These are phyloP conservation scores for Premnoplex brunnescens DNA, from an alignment of 2,797 vertebrate species.

Conservation along the genomic window DNA sequence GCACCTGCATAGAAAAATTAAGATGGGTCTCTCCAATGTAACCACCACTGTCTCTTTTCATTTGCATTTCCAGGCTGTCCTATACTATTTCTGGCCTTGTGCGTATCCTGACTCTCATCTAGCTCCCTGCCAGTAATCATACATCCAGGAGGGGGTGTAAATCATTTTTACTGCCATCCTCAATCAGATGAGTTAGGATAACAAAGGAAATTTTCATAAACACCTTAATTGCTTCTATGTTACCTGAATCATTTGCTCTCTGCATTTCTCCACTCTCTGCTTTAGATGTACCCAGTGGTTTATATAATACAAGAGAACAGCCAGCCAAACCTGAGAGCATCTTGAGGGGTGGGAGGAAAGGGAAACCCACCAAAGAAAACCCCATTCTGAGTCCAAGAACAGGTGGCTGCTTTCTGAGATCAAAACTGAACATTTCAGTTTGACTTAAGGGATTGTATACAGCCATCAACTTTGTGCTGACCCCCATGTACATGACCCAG, in stretches of 20 bases:
- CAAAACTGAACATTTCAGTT: neutral
- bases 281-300: neutral
- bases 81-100: neutral
- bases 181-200: neutral
- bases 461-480: neutral
- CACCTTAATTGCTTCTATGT: neutral
- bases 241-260: neutral
- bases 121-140: neutral
- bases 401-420: neutral
- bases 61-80: neutral
- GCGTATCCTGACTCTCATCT: neutral
- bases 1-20: neutral
- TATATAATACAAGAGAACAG: neutral
- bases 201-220: neutral
- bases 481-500: fast-evolving
- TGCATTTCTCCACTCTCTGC: neutral
- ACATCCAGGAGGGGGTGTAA: neutral
- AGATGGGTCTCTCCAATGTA: neutral
- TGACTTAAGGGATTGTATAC: neutral
- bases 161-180: neutral
- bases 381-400: neutral
- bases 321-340: neutral
- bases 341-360: neutral
- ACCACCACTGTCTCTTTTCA: neutral
- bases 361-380: neutral